These are phyloP conservation scores for Pomatorhinus ruficollis DNA, from an alignment of 2,113 vertebrate species.

Conservation along the genomic window DNA sequence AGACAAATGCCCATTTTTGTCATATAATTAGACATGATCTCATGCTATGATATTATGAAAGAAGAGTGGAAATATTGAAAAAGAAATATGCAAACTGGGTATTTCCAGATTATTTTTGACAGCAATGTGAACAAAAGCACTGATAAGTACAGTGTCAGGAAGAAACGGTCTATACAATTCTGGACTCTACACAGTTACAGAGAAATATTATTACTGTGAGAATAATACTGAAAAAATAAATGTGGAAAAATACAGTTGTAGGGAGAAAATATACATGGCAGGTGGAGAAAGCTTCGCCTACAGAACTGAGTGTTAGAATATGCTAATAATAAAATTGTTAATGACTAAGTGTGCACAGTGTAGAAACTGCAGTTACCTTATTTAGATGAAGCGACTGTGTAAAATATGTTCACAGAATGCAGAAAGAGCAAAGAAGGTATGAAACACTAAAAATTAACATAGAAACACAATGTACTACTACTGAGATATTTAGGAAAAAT, in stretches of 20 bases:
- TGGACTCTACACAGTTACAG: not conserved
- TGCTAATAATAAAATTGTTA: conserved; percentile 64
- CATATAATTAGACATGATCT: not conserved
- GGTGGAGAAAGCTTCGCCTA: conserved; percentile 52
- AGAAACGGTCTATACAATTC: conserved; percentile 17
- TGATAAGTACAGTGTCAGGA: conserved; percentile 4
- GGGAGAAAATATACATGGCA: conserved; percentile 1
- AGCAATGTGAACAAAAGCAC: conserved; percentile 18
- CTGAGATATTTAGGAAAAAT: not conserved
- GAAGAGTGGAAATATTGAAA: conserved; percentile 34
- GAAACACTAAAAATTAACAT: conserved; percentile 29
- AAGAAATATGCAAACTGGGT: conserved; percentile 23
- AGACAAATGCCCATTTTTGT: not conserved
- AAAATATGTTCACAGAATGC: conserved; percentile 55
- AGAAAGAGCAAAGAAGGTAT: conserved; percentile 43
- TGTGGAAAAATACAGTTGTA: conserved; percentile 46
- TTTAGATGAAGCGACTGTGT: conserved; percentile 56
- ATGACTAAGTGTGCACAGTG: conserved; percentile 59
- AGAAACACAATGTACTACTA: conserved; percentile 17
- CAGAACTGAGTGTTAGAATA: conserved; percentile 43
- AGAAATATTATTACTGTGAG: conserved; percentile 27
- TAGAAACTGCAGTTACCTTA: conserved; percentile 52
- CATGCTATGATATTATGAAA: conserved; percentile 32
- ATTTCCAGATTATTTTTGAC: conserved; percentile 37
- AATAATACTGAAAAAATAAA: conserved; percentile 40